Conservation (phyloP, 2,113 vertebrate genomes). For the Eptesicus fuscus region DNA sequence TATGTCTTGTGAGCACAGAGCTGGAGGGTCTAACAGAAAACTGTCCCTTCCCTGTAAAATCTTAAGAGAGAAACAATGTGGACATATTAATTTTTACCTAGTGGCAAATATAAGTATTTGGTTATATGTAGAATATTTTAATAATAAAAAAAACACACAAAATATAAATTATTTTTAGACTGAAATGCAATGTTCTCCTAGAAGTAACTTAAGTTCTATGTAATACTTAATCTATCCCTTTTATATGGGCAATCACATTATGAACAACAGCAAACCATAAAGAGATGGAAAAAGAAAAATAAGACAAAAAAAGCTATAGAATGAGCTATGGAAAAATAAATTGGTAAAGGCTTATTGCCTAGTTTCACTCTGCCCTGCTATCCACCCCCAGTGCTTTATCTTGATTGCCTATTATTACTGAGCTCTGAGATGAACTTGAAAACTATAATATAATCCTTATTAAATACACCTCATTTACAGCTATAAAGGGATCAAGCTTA, state of each 20-base stretch:
- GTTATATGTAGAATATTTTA: background rate
- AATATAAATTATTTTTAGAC: background rate
- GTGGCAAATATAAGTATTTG: background rate
- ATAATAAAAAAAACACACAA: background rate
- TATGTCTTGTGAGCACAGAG: background rate
- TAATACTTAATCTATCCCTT: background rate
- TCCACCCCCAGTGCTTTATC: background rate
- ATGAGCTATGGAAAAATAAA: background rate
- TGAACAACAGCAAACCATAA: background rate
- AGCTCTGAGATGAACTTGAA: background rate
- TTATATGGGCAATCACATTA: background rate
- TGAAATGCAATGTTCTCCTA: background rate
- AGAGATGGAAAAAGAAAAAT: background rate
- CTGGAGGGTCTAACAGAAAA: background rate
- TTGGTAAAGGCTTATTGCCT: background rate
- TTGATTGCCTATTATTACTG: background rate
- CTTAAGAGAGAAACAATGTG: background rate
- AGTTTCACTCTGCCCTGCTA: background rate
- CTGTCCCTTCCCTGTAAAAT: background rate
- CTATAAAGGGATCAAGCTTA: background rate
- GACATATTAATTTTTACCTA: background rate
- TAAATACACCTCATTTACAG: background rate
- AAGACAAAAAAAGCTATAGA: background rate
- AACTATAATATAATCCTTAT: background rate
- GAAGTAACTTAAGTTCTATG: background rate